A percentile compares a stretch with the other conserved stretches of the same genome.
Evolutionary conservation across 35 echinoderm and acorn worm genomes (phyloP).

Genomic region (Apostichopus japonicus): DNA sequence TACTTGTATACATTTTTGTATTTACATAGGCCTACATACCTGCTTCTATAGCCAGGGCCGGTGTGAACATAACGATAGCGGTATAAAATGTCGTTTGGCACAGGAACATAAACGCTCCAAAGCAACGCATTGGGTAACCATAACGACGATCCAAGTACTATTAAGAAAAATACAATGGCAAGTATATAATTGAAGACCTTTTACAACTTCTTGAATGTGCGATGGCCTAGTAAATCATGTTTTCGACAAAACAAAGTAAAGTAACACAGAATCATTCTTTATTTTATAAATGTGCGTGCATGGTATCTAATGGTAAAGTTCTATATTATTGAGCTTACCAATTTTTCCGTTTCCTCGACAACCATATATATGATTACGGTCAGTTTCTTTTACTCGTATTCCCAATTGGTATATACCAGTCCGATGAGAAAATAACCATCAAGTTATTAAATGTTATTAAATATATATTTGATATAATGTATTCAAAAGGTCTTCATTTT

Average conservation of each 20-base stretch:
- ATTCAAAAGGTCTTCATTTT: no score
- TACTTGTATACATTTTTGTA: no score
- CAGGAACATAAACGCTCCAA: constrained; percentile 57
- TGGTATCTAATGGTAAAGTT: neutral
- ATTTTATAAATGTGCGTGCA: neutral
- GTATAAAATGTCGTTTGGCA: constrained; percentile 67
- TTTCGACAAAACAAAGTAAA: neutral
- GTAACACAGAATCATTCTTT: neutral
- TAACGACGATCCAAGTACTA: constrained; percentile 53
- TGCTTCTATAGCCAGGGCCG: constrained; percentile 64
- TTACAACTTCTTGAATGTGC: neutral
- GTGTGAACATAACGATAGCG: constrained; percentile 62
- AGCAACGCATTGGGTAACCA: constrained; percentile 24
- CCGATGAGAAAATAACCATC: no score
- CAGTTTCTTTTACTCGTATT: no score
- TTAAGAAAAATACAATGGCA: neutral
- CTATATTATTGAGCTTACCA: neutral
- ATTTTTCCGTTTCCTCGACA: no score
- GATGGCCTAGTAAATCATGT: neutral
- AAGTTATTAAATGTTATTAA: no score
- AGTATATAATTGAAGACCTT: neutral
- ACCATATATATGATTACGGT: no score
- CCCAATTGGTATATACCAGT: no score
- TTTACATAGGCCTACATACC: constrained; percentile 25
- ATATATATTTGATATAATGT: no score